phyloP scores from a whole-genome alignment of 1,140 invertebrate genomes.

The Drosophila obscura region DNA sequence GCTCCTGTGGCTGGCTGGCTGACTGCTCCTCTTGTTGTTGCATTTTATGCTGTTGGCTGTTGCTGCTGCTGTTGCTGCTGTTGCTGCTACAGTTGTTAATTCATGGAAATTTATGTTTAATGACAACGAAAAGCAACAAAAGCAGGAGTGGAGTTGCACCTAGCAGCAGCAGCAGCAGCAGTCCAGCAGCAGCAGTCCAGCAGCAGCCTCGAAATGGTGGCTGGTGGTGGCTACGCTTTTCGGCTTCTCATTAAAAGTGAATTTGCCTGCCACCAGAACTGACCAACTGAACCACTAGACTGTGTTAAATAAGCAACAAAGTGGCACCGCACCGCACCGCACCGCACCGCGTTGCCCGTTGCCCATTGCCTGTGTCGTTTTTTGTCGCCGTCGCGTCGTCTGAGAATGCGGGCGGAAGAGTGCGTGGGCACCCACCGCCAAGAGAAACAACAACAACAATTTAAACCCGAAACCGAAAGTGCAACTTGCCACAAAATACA shows the following conservation, averaged over 20 bases:
- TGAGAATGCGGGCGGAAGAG: conserved; percentile 61
- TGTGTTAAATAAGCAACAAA: conserved; percentile 14
- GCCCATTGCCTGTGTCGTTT: not conserved
- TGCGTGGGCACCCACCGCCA: conserved; percentile 1
- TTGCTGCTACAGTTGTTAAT: conserved; percentile 31
- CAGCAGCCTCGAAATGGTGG: conserved; percentile 20
- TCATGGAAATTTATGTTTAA: conserved; percentile 61
- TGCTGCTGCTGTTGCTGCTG: conserved; percentile 10
- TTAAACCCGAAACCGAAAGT: conserved; percentile 44
- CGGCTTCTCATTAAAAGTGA: conserved; percentile 58
- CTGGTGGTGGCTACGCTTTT: conserved; percentile 40
- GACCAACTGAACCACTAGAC: conserved; percentile 20
- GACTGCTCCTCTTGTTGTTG: too few species aligned
- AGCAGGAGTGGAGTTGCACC: not conserved
- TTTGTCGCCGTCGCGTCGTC: conserved; percentile 30
- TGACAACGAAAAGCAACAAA: conserved; percentile 27
- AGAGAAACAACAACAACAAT: too few species aligned
- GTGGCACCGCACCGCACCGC: too few species aligned
- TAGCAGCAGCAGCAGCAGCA: conserved; percentile 7
- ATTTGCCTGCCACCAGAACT: conserved; percentile 43
- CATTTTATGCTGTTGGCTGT: too few species aligned
- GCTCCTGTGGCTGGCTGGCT: too few species aligned
- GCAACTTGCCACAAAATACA: conserved; percentile 28
- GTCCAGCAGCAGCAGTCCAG: too few species aligned
- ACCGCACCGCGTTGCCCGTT: not conserved